Conservation (phyloP, 2,888 invertebrate genomes). For the Cynaeus angustus region DNA sequence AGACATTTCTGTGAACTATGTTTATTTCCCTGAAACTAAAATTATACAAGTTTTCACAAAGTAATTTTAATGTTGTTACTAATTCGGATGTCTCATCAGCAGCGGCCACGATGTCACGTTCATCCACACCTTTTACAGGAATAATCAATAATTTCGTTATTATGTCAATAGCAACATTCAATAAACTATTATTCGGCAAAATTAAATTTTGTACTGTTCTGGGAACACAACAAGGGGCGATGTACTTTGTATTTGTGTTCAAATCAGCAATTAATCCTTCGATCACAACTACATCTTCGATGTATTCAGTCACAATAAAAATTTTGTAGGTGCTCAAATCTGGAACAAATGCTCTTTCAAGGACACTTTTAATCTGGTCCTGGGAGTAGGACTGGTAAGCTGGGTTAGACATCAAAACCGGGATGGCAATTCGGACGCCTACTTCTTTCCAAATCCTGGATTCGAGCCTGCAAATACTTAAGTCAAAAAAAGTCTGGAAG, state of each 20-base stretch:
- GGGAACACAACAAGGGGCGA: conserved; percentile 76
- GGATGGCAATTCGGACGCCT: conserved; percentile 67
- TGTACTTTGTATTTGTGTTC: conserved; percentile 73
- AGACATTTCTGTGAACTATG: no score
- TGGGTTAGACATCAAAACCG: conserved; percentile 66
- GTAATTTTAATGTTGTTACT: conserved; percentile 53
- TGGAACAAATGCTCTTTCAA: conserved; percentile 76
- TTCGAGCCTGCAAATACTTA: no score
- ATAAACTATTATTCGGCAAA: conserved; percentile 28
- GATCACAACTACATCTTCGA: conserved; percentile 75
- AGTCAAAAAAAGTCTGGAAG: no score
- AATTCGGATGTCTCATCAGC: conserved; percentile 19
- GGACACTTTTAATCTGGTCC: conserved; percentile 62
- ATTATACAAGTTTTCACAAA: no score
- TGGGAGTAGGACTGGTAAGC: conserved; percentile 48
- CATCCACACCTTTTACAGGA: conserved; percentile 4
- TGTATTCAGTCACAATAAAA: conserved; percentile 74
- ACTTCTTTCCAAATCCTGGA: conserved; percentile 24
- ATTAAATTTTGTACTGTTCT: conserved; percentile 56
- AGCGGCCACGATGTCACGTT: conserved; percentile 3
- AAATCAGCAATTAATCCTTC: conserved; percentile 74
- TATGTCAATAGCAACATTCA: conserved; percentile 63
- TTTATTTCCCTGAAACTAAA: no score
- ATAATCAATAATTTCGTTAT: conserved; percentile 63
- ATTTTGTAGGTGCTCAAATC: conserved; percentile 73